Percentiles rank a stretch among this genome's conserved stretches.
These are phyloP conservation scores for Argyresthia goedartella DNA, from an alignment of 2,888 invertebrate species.

Conservation along the genomic window DNA sequence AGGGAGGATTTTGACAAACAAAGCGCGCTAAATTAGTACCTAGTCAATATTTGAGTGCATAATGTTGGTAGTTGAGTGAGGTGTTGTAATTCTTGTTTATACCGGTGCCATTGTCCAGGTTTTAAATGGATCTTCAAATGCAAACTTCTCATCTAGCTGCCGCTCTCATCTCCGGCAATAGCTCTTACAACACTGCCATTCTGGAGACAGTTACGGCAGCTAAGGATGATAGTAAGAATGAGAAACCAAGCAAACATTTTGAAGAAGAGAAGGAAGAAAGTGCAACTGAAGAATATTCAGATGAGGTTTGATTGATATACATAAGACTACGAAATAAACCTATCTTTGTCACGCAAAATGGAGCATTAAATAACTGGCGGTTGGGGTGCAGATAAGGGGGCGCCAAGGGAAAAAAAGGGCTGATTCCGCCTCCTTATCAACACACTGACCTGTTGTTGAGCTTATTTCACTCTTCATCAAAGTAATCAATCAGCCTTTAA, in stretches of 20 bases:
- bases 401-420: neutral
- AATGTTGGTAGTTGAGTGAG: too few relatives aligned
- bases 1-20: too few relatives aligned
- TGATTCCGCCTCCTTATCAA: neutral
- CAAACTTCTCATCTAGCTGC: constrained; percentile 56
- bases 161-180: constrained; percentile 54
- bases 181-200: constrained; percentile 24
- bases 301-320: constrained; percentile 34
- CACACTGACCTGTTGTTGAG: neutral
- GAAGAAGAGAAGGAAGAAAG: constrained; percentile 58
- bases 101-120: too few relatives aligned
- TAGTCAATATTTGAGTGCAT: too few relatives aligned
- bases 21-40: too few relatives aligned
- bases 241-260: constrained; percentile 22
- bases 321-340: neutral
- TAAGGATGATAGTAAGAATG: constrained; percentile 32
- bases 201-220: constrained; percentile 14
- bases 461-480: neutral
- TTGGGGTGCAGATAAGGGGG: neutral
- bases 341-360: neutral
- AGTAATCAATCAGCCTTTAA: too few relatives aligned
- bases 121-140: constrained; percentile 47
- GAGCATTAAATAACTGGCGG: neutral
- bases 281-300: constrained; percentile 59
- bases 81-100: too few relatives aligned